These are phyloP conservation scores for Leptopilina syphax DNA, from an alignment of 2,888 invertebrate species.

Conservation along the genomic window DNA sequence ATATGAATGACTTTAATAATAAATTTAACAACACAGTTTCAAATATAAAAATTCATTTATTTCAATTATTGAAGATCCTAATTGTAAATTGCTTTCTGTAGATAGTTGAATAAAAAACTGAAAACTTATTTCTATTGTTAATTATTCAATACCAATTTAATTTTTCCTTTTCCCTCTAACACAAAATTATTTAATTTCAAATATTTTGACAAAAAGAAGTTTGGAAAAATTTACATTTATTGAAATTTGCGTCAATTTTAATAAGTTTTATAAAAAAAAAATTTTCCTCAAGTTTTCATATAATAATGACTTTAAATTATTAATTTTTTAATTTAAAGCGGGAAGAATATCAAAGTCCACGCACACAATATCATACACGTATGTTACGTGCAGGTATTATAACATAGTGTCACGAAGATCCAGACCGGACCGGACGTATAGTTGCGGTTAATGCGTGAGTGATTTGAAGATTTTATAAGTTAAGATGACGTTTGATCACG, in stretches of 20 bases:
- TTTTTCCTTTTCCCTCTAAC: background rate
- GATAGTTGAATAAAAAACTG: no score
- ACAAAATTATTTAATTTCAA: no score
- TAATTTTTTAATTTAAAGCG: background rate
- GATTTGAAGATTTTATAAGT: conserved; percentile 47
- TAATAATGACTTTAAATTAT: background rate
- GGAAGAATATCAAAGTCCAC: background rate
- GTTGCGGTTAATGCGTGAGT: conserved; percentile 45
- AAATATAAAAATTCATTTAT: background rate
- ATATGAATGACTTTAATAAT: background rate
- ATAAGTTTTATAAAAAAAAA: background rate
- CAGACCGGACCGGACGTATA: conserved; percentile 7
- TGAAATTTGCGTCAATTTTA: no score
- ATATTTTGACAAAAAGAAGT: no score
- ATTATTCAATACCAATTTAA: background rate
- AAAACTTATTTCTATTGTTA: no score
- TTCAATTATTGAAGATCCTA: background rate
- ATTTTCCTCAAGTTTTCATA: background rate
- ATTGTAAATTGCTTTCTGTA: no score
- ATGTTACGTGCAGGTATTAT: conserved; percentile 15
- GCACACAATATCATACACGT: background rate
- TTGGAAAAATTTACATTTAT: no score
- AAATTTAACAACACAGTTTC: background rate
- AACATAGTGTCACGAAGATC: conserved; percentile 16
- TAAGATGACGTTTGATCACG: conserved; percentile 67